Evolutionary conservation across 2,113 vertebrate species (phyloP), one percentile per base, ranked within the genome.

Genomic region (Patagioenas fasciata): DNA sequence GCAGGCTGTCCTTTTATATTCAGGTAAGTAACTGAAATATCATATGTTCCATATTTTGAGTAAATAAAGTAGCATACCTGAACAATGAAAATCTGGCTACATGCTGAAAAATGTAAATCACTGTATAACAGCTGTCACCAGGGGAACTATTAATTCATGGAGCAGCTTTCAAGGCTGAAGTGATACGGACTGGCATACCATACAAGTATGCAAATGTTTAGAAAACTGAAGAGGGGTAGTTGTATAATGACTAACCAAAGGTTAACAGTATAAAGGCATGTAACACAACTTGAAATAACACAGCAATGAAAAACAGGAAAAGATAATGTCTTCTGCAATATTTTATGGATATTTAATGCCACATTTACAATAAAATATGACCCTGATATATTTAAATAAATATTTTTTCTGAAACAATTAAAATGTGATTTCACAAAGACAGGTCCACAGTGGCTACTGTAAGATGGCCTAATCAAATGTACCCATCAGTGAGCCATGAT

Each of bases 81-180:
- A 87, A 91, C 58, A 86, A 86, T 81, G 10, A 84, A 88, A 85
- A 91, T 80, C 71, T 84, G 54, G 15, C 51, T 89, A 80, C 31
- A 36, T 28, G 29, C 23, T 93, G 89, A 81, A 78, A 95, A 85
- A 81, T 54, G 50, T 92, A 96, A 84, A 86, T 88, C 28, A 62
- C 67, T 90, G 61, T 58, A 88, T 80, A 83, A 36, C 58, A 92
- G 42, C 60, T 93, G 90, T 96, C 95, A 95, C 91, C 88, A 93
- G 90, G 74, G 81, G 84, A 89, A 91, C 88, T 92, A 92, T 94
- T 93, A 96, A 95, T 96, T 97, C 88, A 78, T 89, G 42, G 48
- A 95, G 42, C 20, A 71, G 3, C 75, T 88, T 96, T 71, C 15
- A 34, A 91, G 72, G 18, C n/a, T 83, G 12, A 44, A 80, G 21